Percentiles rank a stretch among this genome's conserved stretches.
Conservation (phyloP, 2,797 vertebrate species). For the Kryptopterus vitreolus region DNA sequence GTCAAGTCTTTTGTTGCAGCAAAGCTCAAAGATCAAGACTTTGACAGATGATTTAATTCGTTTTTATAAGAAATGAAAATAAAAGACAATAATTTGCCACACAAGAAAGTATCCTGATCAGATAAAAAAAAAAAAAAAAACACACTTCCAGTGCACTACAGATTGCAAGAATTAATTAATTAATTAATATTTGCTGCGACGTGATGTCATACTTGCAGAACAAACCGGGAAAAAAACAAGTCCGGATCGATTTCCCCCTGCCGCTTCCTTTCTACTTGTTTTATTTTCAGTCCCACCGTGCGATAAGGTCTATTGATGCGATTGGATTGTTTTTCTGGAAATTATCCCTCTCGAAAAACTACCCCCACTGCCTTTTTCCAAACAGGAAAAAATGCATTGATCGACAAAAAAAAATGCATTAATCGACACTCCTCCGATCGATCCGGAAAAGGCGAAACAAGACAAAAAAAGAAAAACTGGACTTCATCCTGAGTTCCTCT, state of each 20-base stretch:
- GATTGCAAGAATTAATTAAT: no score
- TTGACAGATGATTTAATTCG: no score
- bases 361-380: no score
- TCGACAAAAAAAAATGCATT: not conserved
- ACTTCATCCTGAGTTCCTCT: not conserved
- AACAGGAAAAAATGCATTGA: no score
- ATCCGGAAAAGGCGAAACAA: not conserved
- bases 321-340: constrained; percentile 38
- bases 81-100: no score
- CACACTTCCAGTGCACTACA: no score
- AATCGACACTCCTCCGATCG: not conserved
- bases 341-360: not conserved
- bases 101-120: no score
- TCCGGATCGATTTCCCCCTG: constrained; percentile 42
- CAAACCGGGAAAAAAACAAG: constrained; percentile 53
- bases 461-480: no score
- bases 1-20: no score
- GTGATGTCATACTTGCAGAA: constrained; percentile 41
- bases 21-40: no score
- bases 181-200: not conserved
- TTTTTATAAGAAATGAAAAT: no score
- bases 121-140: no score
- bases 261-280: constrained; percentile 1
- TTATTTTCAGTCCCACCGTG: not conserved
- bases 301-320: constrained; percentile 46